phyloP scores from a whole-genome alignment of 1,140 invertebrate species.

The Lasaia peninsularis region DNA sequence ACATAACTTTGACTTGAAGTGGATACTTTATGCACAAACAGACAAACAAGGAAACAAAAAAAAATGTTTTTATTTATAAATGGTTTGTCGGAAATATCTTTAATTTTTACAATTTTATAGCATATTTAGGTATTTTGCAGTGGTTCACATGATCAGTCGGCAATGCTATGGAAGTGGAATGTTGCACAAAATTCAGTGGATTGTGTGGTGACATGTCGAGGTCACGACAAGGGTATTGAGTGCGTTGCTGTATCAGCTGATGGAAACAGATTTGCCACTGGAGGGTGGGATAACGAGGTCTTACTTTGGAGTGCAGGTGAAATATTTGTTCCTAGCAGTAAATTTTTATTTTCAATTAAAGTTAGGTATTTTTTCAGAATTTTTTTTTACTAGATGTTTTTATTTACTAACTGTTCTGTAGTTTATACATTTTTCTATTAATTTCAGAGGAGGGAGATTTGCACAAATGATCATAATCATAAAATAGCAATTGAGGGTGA shows the following conservation, averaged over 20 bases:
- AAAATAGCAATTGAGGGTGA: no score
- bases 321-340: no score
- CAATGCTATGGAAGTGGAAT: conserved; percentile 94
- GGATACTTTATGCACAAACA: no score
- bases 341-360: background rate
- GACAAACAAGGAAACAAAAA: no score
- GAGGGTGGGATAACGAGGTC: conserved; percentile 92
- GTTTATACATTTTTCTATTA: no score
- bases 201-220: conserved; percentile 88
- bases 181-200: conserved; percentile 86
- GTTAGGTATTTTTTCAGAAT: background rate
- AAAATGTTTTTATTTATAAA: no score
- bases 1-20: no score
- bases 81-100: no score
- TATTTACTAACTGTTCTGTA: no score
- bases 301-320: conserved; percentile 87
- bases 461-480: no score
- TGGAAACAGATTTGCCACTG: conserved; percentile 87
- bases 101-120: no score
- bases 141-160: conserved; percentile 94
- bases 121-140: conserved; percentile 62
- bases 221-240: conserved; percentile 93
- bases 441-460: no score
- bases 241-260: conserved; percentile 86
- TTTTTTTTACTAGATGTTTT: conserved; percentile 14